Conservation (phyloP, 1,140 invertebrate genomes). For the Tetragonula clypearis region DNA sequence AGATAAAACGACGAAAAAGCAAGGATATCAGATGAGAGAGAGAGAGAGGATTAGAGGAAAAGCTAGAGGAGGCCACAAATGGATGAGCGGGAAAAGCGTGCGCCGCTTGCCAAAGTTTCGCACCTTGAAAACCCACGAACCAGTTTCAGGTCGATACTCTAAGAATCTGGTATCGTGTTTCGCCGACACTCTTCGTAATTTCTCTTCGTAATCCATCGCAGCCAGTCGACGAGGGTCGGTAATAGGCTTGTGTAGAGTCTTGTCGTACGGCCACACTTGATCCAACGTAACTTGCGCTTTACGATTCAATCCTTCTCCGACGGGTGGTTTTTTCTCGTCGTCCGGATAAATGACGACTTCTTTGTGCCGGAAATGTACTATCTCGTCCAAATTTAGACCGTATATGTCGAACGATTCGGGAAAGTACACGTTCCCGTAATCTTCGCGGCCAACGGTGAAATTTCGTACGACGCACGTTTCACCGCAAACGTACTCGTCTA, state of each 20-base stretch:
- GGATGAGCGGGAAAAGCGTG: too few relatives aligned
- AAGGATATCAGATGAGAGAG: not conserved
- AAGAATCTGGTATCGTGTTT: constrained; percentile 95
- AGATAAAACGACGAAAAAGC: not conserved
- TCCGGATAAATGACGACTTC: constrained; percentile 89
- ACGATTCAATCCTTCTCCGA: constrained; percentile 94
- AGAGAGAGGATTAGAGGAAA: not conserved
- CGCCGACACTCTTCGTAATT: constrained; percentile 91
- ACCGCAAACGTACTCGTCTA: constrained; percentile 83
- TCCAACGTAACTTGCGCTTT: constrained; percentile 96
- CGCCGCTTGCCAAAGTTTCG: not conserved
- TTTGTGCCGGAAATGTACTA: constrained; percentile 90
- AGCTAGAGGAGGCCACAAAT: too few relatives aligned
- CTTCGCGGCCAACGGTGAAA: constrained; percentile 93
- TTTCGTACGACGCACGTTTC: constrained; percentile 93
- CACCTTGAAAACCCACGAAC: constrained; percentile 96
- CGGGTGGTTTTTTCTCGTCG: constrained; percentile 85
- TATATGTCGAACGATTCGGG: constrained; percentile 93
- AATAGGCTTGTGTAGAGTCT: constrained; percentile 90
- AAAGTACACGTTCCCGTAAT: constrained; percentile 97
- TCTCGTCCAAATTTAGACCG: constrained; percentile 93
- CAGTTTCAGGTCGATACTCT: constrained; percentile 96
- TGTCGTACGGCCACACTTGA: constrained; percentile 96
- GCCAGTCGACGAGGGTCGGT: constrained; percentile 90
- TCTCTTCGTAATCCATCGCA: constrained; percentile 93